Base-by-base conservation (phyloP, 2,113 vertebrate genomes). In the Cyprinodon tularosa region DNA sequence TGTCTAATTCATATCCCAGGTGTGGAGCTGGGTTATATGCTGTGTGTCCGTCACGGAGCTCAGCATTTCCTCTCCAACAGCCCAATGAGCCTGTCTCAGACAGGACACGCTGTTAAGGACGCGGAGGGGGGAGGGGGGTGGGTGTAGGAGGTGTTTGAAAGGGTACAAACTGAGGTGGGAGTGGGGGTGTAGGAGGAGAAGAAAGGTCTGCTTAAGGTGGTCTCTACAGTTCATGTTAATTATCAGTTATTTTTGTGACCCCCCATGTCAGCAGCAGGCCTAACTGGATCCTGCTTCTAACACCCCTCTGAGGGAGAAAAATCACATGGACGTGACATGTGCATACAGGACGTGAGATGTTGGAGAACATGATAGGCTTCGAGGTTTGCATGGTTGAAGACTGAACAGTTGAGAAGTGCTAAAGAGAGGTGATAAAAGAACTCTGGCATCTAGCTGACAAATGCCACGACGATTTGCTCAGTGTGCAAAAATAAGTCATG, bases 1-100 rank as follows among this genome's bases (percentile, higher is more conserved):
- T 89, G 87, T 79, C 83, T 88, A 90, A 93, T 84, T 91, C 84
- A 88, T 91, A 92, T 93, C 86, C 91, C 91, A 94, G 93, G 94
- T 93, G 93, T 91, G 88, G 88, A 80, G 66, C 82, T 4, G 86
- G 81, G 71, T 84, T 84, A 91, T 89, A 90, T 92, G 83, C 62
- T 72, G 60, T 88, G 90, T 89, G 88, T 92, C 91, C 69, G 91
- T 94, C 92, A 94, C 76, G 90, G 85, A 75, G 69, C 86, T 89
- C 80, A 68, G 65, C 7, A 36, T 81, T 86, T 90, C 89, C 86
- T 86, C 84, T 85, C 17, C 76, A 87, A 75, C 81, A 71, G 69
- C 53, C 75, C 86, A 75, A 77, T 82, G 83, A 89, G 72, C 69
- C 86, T 70, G 90, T 87, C 85, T 77, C 72, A 71, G 78, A 68